These are phyloP conservation scores for Diachasmimorpha longicaudata DNA, from an alignment of 1,140 invertebrate genomes.

Conservation along the genomic window DNA sequence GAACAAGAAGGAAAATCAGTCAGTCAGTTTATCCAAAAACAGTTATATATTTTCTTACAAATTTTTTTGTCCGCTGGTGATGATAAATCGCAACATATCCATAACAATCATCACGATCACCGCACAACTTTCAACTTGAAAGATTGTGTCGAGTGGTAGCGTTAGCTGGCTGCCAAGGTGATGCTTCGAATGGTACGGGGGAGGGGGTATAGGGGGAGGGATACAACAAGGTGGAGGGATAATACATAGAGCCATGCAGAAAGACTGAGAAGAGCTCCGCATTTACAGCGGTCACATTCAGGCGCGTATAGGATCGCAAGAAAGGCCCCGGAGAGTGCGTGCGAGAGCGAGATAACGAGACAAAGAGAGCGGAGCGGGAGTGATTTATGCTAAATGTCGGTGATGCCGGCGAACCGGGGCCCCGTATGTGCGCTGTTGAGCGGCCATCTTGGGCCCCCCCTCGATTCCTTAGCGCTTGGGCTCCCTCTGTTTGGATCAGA, in stretches of 20 bases:
- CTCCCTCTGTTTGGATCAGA: slow-evolving; percentile 31
- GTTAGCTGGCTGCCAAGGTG: background rate
- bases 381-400: slow-evolving; percentile 53
- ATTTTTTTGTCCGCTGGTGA: too few relatives aligned
- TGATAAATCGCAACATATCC: too few relatives aligned
- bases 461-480: slow-evolving; percentile 27
- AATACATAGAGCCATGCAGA: slow-evolving; percentile 22
- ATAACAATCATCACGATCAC: too few relatives aligned
- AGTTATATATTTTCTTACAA: too few relatives aligned
- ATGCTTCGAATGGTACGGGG: background rate
- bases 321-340: slow-evolving; percentile 2
- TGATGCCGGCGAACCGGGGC: slow-evolving; percentile 40
- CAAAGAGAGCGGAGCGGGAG: slow-evolving; percentile 44
- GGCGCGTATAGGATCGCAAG: slow-evolving; percentile 8
- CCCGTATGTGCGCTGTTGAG: slow-evolving; percentile 34
- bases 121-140: background rate
- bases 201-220: background rate
- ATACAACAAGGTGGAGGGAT: background rate
- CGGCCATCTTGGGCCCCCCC: slow-evolving; percentile 51
- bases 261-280: background rate
- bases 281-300: slow-evolving; percentile 39
- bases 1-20: too few relatives aligned
- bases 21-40: too few relatives aligned
- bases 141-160: background rate
- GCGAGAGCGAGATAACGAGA: slow-evolving; percentile 21